A percentile compares a stretch with the other conserved stretches of the same genome.
Conservation (phyloP, 2,113 vertebrate species). For the Ptilorrhoa leucosticta region DNA sequence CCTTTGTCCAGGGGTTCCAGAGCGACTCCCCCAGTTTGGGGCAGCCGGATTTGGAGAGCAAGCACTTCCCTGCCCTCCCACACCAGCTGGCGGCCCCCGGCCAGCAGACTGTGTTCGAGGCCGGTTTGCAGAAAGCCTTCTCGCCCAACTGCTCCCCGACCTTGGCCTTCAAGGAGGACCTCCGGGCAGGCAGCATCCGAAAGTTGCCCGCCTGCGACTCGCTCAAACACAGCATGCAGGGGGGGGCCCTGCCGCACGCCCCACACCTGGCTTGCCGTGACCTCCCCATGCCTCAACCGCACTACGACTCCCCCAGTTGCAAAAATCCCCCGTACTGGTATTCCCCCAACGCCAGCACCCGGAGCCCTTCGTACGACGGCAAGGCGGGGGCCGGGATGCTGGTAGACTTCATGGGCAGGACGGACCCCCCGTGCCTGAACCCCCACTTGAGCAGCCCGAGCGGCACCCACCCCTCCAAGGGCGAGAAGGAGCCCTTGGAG, state of each 20-base stretch:
- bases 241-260: constrained; percentile 62
- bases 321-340: constrained; percentile 96
- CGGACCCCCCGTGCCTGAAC: constrained; percentile 77
- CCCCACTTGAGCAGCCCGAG: constrained; percentile 79
- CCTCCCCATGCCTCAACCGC: constrained; percentile 85
- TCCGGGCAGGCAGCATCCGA: constrained; percentile 74
- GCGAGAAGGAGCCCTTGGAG: constrained; percentile 86
- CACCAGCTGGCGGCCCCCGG: constrained; percentile 76
- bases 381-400: constrained; percentile 73
- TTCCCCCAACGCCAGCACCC: constrained; percentile 80
- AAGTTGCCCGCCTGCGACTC: constrained; percentile 87
- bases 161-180: constrained; percentile 80
- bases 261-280: constrained; percentile 82
- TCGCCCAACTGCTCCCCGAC: constrained; percentile 93
- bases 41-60: constrained; percentile 79
- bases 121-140: constrained; percentile 84
- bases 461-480: constrained; percentile 75
- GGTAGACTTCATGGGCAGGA: constrained; percentile 84
- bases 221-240: constrained; percentile 79
- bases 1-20: constrained; percentile 89
- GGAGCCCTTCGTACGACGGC: constrained; percentile 85
- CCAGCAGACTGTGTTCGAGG: constrained; percentile 74
- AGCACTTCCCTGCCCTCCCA: constrained; percentile 80
- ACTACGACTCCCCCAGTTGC: constrained; percentile 96
- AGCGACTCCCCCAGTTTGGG: constrained; percentile 91